Percentiles rank a stretch among this genome's conserved stretches.
Evolutionary conservation across 2,797 vertebrate genomes (phyloP).

Genomic region (Heteromormyrus szaboi): DNA sequence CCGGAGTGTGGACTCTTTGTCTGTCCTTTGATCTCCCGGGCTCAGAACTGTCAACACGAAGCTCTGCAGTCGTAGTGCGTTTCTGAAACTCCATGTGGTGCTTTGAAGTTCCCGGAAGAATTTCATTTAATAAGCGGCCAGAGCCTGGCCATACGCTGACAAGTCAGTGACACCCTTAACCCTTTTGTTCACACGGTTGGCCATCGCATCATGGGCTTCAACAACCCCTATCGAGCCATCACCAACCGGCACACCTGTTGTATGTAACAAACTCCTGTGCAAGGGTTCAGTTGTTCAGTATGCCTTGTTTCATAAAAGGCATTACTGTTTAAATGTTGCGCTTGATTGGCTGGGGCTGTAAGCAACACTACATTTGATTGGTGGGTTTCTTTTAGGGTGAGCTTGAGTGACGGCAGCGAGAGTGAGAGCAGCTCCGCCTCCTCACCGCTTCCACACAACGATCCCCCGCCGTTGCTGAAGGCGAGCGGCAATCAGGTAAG

Average conservation of each 20-base stretch:
- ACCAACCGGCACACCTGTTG: not conserved
- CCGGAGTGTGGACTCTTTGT: not conserved
- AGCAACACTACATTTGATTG: not conserved
- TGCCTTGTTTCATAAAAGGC: not conserved
- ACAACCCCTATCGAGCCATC: not conserved
- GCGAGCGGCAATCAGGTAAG: conserved; percentile 82
- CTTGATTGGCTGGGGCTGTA: not conserved
- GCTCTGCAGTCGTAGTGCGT: not conserved
- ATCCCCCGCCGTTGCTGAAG: conserved; percentile 77
- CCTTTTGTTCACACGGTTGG: not conserved
- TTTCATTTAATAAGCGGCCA: not conserved
- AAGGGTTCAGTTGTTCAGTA: not conserved
- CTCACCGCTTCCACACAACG: conserved; percentile 63
- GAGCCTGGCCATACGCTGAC: not conserved
- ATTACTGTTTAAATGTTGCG: not conserved
- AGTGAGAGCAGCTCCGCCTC: conserved; percentile 83
- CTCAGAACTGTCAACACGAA: not conserved
- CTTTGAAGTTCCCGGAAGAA: not conserved
- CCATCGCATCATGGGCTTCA: not conserved
- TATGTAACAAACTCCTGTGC: not conserved
- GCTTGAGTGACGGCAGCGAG: conserved; percentile 87
- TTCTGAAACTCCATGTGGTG: not conserved
- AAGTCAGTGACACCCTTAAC: not conserved
- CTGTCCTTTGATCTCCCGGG: not conserved
- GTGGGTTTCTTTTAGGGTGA: conserved; percentile 63